Evolutionary conservation across 2,113 vertebrate genomes (phyloP).

Genomic region (Acrocephalus arundinaceus): DNA sequence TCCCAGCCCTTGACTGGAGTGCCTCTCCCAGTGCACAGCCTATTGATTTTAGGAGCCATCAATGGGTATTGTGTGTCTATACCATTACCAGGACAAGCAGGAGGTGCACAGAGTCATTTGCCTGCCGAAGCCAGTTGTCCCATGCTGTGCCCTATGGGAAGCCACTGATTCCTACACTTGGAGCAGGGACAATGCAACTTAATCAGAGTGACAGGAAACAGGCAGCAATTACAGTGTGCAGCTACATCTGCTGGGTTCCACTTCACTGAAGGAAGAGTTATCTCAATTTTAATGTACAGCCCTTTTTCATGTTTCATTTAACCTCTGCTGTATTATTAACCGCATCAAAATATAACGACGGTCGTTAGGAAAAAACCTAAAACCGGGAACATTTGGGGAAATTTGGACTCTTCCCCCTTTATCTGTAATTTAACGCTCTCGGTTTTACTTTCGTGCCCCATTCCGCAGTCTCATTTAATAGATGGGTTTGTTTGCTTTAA

Average conservation of each 20-base stretch:
- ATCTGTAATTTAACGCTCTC: conserved; percentile 59
- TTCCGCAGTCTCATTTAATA: background rate
- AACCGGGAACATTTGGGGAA: conserved; percentile 59
- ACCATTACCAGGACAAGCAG: conserved; percentile 66
- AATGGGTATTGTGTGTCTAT: conserved; percentile 67
- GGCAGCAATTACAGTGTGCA: conserved; percentile 83
- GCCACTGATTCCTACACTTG: conserved; percentile 83
- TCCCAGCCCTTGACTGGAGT: background rate
- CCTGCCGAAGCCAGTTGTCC: conserved; percentile 71
- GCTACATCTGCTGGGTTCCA: conserved; percentile 86
- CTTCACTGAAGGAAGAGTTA: conserved; percentile 85
- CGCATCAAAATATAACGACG: conserved; percentile 68
- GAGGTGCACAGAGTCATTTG: conserved; percentile 64
- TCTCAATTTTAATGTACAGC: conserved; percentile 83
- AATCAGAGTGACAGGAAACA: conserved; percentile 88
- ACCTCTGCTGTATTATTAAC: conserved; percentile 80
- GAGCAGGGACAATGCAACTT: conserved; percentile 85
- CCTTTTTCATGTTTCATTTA: conserved; percentile 85
- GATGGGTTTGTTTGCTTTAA: background rate
- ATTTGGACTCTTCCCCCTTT: conserved; percentile 69
- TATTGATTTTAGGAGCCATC: conserved; percentile 75
- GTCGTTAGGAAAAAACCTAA: background rate
- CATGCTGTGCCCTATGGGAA: conserved; percentile 85
- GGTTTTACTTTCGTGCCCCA: background rate
- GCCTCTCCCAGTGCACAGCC: conserved; percentile 52